Evolutionary conservation across 92 coral and sea anemone species (phyloP), one percentile per base, ranked within the genome.

Genomic region (Ricordea florida): DNA sequence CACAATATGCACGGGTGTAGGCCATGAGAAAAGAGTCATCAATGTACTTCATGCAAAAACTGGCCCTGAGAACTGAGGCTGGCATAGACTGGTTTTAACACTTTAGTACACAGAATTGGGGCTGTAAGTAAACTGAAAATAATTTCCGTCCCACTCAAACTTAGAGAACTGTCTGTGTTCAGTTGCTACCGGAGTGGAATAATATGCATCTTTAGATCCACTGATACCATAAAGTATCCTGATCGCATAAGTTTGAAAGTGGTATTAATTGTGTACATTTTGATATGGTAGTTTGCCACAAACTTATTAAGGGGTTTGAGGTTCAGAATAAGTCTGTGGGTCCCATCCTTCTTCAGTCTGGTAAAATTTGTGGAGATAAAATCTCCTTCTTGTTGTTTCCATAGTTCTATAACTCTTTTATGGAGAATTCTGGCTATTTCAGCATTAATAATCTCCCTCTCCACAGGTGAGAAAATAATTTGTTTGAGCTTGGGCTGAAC

Each of bases 1-100:
- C 11, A 30, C 81, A 74, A 6, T 62, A 15, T 13, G 17, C 23
- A 64, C 38, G 1, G n/a, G 41, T 44, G 53, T 62, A 72, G n/a
- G 85, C 81, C 15, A 68, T 26, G 10, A 69, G 90, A 3, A 59
- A 69, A 2, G 81, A 69, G 57, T 78, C 90, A 79, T 79, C 86
- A 58, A 47, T 74, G 40, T 74, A 62, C 8, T 82, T 76, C 49
- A 64, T 44, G 53, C 62, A 32, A 0, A 44, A 45, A 61, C n/a
- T 77, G 89, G 29, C 85, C 89, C 9, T n/a, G 17, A 1, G 23
- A 5, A 23, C 89, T 13, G 21, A 84, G 36, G 10, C 49, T 51
- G 3, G 85, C 18, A 35, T 77, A 84, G 3, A 77, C 85, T 5
- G 89, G 82, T 76, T 46, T 61, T 10, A 28, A 11, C 16, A 60